Conservation (phyloP, 2,113 vertebrate species). For the Sceloporus tristichus region DNA sequence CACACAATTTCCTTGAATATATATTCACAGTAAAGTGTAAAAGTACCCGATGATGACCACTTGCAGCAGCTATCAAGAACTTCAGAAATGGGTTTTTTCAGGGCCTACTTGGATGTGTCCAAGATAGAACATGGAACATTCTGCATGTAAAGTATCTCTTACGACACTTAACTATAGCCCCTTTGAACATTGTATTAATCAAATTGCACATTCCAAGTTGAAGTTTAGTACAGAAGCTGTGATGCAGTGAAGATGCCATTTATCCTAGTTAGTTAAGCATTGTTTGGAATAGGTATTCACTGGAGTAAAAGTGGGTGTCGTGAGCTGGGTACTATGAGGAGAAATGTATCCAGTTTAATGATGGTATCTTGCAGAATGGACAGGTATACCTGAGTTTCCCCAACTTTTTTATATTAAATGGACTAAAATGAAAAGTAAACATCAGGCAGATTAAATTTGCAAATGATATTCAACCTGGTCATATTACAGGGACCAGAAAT, state of each 20-base stretch:
- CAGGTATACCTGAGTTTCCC: background rate
- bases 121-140: background rate
- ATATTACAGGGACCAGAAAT: conserved; percentile 15
- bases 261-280: background rate
- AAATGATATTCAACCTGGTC: conserved; percentile 25
- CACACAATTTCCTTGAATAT: too few relatives aligned
- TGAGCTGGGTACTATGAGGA: background rate
- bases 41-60: too few relatives aligned
- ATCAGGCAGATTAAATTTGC: conserved; percentile 26
- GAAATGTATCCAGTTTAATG: conserved; percentile 5
- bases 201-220: background rate
- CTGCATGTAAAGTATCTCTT: background rate
- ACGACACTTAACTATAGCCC: background rate
- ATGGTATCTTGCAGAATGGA: background rate
- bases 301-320: background rate
- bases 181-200: background rate
- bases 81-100: too few relatives aligned
- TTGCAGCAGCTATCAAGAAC: too few relatives aligned
- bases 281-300: too few relatives aligned
- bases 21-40: too few relatives aligned
- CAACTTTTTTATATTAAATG: conserved; percentile 10
- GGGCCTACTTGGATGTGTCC: background rate
- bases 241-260: background rate
- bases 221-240: background rate
- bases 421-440: conserved; percentile 18